Evolutionary conservation across 2,888 invertebrate genomes (phyloP).

Genomic region (Lottia gigantea): DNA sequence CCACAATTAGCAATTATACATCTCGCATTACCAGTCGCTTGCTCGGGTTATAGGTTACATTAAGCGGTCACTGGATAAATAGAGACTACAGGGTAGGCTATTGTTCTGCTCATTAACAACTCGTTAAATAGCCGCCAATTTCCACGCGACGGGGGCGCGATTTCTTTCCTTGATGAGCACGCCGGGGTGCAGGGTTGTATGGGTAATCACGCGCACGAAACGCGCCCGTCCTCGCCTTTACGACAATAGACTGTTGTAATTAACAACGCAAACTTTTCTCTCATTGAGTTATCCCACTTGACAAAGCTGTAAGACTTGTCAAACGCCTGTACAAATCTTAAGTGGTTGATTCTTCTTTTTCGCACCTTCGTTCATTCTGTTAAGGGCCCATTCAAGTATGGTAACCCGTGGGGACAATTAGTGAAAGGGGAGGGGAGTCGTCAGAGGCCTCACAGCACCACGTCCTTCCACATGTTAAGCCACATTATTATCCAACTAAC

Average conservation of each 20-base stretch:
- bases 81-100: background rate
- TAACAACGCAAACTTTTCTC: slow-evolving; percentile 12
- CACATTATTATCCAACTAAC: background rate
- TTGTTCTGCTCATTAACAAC: background rate
- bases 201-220: slow-evolving; percentile 11
- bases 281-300: slow-evolving; percentile 15
- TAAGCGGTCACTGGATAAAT: background rate
- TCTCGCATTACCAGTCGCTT: background rate
- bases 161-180: background rate
- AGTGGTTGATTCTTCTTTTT: slow-evolving; percentile 13
- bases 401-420: background rate
- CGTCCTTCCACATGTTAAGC: background rate
- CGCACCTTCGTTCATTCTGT: slow-evolving; percentile 13
- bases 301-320: slow-evolving; percentile 11
- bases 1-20: background rate
- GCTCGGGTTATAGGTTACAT: too few species aligned
- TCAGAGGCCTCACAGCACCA: background rate
- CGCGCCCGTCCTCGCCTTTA: slow-evolving; percentile 10
- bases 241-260: slow-evolving; percentile 14
- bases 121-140: slow-evolving; percentile 9
- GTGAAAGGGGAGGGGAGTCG: slow-evolving; percentile 5
- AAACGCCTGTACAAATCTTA: slow-evolving; percentile 5
- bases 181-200: background rate
- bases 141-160: background rate
- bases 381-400: background rate